phyloP scores from a whole-genome alignment of 2,113 vertebrate genomes.

The Aphyosemion australe region DNA sequence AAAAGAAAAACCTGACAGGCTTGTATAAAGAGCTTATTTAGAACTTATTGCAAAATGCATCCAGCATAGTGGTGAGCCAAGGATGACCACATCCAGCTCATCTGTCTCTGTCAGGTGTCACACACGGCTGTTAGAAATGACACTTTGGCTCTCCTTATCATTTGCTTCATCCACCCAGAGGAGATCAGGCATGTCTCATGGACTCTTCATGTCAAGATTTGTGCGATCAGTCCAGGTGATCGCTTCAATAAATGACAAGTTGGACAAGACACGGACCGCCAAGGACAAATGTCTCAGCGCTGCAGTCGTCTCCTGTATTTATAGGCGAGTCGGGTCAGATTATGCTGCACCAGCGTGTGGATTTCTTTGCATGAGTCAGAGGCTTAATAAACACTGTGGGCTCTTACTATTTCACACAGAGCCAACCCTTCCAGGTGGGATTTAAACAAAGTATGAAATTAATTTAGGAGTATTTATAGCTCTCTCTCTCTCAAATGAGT shows the following conservation, averaged over 20 bases:
- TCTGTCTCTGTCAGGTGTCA: constrained; percentile 17
- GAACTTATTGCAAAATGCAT: constrained; percentile 19
- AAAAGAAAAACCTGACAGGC: constrained; percentile 1
- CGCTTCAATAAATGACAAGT: constrained; percentile 31
- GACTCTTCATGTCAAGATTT: constrained; percentile 6
- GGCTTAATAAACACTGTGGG: constrained; percentile 55
- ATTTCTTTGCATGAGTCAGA: constrained; percentile 56
- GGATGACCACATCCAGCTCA: constrained; percentile 7
- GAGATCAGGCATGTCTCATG: constrained; percentile 11
- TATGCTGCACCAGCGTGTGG: constrained; percentile 27
- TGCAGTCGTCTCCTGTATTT: constrained; percentile 40
- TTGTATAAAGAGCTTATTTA: constrained; percentile 6
- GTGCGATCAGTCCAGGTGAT: constrained; percentile 37
- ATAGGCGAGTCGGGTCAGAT: constrained; percentile 31
- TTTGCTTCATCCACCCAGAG: constrained; percentile 5
- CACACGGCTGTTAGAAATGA: constrained; percentile 8
- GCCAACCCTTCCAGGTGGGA: constrained; percentile 40
- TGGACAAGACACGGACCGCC: constrained; percentile 22
- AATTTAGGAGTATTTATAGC: constrained; percentile 53
- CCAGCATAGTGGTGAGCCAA: neutral
- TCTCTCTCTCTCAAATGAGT: constrained; percentile 19
- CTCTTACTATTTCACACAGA: constrained; percentile 55
- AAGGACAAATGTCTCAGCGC: constrained; percentile 30
- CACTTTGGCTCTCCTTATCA: constrained; percentile 16
- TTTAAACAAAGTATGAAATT: constrained; percentile 63